These are phyloP conservation scores for Drosophila nannoptera DNA, from an alignment of 1,140 invertebrate species.

Conservation along the genomic window DNA sequence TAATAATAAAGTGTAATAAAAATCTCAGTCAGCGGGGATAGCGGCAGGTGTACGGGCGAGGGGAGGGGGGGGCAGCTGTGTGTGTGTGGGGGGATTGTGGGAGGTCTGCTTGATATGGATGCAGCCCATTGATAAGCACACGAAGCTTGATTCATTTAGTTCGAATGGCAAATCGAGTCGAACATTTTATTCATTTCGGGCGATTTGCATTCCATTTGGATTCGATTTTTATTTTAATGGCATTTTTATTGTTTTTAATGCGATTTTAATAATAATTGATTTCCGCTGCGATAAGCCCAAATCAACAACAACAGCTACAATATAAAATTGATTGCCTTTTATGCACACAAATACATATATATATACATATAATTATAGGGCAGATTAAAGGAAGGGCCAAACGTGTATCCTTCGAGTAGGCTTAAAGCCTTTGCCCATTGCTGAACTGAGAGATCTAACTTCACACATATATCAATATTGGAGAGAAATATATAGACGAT, in stretches of 20 bases:
- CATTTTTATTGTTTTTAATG: conserved; percentile 75
- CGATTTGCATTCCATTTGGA: conserved; percentile 8
- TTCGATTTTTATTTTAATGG: conserved; percentile 49
- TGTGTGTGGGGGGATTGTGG: neutral
- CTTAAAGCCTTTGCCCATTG: too few relatives aligned
- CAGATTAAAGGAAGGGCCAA: too few relatives aligned
- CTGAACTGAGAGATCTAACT: too few relatives aligned
- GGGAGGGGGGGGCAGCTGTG: neutral
- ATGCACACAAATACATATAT: too few relatives aligned
- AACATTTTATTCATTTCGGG: conserved; percentile 60
- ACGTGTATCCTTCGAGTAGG: too few relatives aligned
- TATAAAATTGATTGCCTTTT: too few relatives aligned
- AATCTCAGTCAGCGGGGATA: conserved; percentile 43
- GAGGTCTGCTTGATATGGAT: conserved; percentile 44
- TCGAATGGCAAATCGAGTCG: conserved; percentile 63
- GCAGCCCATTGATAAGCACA: conserved; percentile 47
- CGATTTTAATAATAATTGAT: conserved; percentile 75
- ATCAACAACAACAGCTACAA: neutral
- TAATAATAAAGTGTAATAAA: conserved; percentile 77
- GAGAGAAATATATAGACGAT: too few relatives aligned
- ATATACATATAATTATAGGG: too few relatives aligned
- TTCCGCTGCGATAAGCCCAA: conserved; percentile 53
- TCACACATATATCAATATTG: too few relatives aligned
- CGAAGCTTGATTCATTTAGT: conserved; percentile 55
- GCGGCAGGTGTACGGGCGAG: neutral